Evolutionary conservation across 1,140 invertebrate genomes (phyloP).

Genomic region (Galleria mellonella): DNA sequence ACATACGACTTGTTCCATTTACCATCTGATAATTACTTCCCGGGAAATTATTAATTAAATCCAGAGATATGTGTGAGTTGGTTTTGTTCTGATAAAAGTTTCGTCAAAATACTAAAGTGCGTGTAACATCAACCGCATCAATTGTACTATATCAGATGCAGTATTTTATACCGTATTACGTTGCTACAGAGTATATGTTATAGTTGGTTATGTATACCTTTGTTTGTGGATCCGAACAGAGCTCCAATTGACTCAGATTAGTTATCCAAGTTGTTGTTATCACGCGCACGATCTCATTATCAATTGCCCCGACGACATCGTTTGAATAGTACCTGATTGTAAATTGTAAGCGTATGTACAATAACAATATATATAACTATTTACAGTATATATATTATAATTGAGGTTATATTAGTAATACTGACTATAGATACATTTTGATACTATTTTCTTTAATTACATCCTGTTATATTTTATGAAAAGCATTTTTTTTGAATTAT

Average conservation of each 20-base stretch:
- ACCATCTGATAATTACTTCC: slow-evolving; percentile 18
- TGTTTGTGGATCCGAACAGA: slow-evolving; percentile 3
- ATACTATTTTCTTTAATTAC: no score
- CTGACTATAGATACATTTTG: no score
- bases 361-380: background rate
- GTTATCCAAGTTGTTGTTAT: slow-evolving; percentile 17
- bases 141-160: background rate
- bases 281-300: slow-evolving; percentile 10
- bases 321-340: slow-evolving; percentile 3
- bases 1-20: slow-evolving; percentile 10
- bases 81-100: slow-evolving; percentile 30
- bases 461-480: no score
- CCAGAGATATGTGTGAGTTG: slow-evolving; percentile 20
- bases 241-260: slow-evolving; percentile 21
- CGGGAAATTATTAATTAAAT: slow-evolving; percentile 35
- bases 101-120: slow-evolving; percentile 13
- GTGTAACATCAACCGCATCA: slow-evolving; percentile 10
- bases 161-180: background rate
- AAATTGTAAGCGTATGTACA: background rate
- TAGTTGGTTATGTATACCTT: background rate
- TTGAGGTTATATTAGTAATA: no score
- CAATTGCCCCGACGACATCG: background rate
- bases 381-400: no score
- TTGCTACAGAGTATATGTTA: background rate
- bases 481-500: no score